These are phyloP conservation scores for Drosophila melanica DNA, from an alignment of 1,140 invertebrate genomes.

Conservation along the genomic window DNA sequence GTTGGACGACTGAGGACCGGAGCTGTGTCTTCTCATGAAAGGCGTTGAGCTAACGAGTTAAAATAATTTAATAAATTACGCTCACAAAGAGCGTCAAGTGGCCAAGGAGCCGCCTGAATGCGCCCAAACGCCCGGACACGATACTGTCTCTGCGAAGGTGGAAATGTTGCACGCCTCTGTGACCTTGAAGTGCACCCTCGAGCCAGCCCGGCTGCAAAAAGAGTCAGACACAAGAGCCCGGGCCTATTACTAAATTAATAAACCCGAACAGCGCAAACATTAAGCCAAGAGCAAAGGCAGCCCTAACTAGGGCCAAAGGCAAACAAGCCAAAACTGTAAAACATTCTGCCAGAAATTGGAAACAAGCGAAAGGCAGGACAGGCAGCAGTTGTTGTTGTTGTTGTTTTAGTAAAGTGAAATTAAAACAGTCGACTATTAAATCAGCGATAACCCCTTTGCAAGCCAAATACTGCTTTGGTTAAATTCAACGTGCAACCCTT, in stretches of 20 bases:
- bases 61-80: constrained; percentile 77
- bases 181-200: constrained; percentile 77
- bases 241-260: constrained; percentile 79
- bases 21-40: constrained; percentile 7
- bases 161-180: constrained; percentile 61
- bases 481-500: neutral
- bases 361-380: constrained; percentile 13
- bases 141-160: constrained; percentile 13
- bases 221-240: constrained; percentile 19
- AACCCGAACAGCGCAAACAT: constrained; percentile 53
- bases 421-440: constrained; percentile 13
- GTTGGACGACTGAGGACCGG: neutral
- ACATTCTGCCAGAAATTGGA: constrained; percentile 53
- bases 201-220: constrained; percentile 29
- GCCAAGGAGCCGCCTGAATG: constrained; percentile 27
- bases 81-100: constrained; percentile 55
- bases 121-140: constrained; percentile 4
- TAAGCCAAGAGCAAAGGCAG: constrained; percentile 36
- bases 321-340: constrained; percentile 45
- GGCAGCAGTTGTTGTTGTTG: neutral
- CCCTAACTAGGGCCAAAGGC: constrained; percentile 26
- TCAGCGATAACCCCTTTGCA: neutral
- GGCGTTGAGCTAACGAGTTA: constrained; percentile 68
- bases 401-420: constrained; percentile 1
- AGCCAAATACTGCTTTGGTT: neutral